Percentiles rank a stretch among this genome's conserved stretches.
These are phyloP conservation scores for Jaculus jaculus DNA, from an alignment of 2,113 vertebrate genomes.

Conservation along the genomic window DNA sequence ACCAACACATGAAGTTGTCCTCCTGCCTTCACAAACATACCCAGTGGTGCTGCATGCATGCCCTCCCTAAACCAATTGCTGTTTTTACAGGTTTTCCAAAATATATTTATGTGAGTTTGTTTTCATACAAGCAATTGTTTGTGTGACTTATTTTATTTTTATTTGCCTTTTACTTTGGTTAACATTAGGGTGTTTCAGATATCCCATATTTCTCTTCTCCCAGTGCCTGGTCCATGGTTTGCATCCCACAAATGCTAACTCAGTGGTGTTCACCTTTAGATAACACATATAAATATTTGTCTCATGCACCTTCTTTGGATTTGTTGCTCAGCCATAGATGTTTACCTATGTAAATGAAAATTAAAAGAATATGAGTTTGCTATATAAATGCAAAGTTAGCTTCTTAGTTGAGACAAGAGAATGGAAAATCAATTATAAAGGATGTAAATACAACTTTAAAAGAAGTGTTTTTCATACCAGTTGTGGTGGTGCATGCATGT, in stretches of 20 bases:
- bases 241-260: not conserved
- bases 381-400: not conserved
- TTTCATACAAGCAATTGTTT: too few relatives aligned
- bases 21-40: too few relatives aligned
- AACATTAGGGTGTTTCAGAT: accelerated
- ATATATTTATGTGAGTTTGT: too few relatives aligned
- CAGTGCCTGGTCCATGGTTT: not conserved
- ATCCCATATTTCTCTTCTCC: not conserved
- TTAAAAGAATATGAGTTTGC: not conserved
- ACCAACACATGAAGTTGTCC: too few relatives aligned
- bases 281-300: not conserved
- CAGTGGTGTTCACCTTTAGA: not conserved
- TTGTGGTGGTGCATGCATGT: not conserved
- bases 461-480: too few relatives aligned
- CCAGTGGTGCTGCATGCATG: too few relatives aligned
- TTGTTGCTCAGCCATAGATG: not conserved
- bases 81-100: too few relatives aligned
- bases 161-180: not conserved
- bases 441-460: not conserved
- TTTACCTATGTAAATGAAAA: conserved; percentile 22
- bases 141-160: not conserved
- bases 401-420: not conserved
- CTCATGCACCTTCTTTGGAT: not conserved
- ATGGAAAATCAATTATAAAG: conserved; percentile 1
- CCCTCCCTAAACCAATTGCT: too few relatives aligned